Evolutionary conservation across 1,140 invertebrate genomes (phyloP), one percentile per base, ranked within the genome.

Genomic region (Sitodiplosis mosellana): DNA sequence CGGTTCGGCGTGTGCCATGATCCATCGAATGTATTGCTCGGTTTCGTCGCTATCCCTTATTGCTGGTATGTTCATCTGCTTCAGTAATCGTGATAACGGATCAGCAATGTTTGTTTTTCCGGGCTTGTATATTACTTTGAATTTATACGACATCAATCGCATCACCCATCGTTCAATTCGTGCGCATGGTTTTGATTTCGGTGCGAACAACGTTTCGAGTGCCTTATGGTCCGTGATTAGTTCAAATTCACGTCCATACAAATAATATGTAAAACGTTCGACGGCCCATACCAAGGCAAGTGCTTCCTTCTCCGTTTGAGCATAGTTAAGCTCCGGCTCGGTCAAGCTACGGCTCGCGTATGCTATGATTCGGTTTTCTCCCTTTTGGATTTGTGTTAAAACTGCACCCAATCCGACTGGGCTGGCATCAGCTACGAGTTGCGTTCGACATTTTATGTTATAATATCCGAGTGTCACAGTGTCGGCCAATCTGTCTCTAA

Each of bases 251-350:
- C n/a, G n/a, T n/a, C n/a, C n/a, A n/a, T n/a, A n/a, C n/a, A n/a
- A n/a, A n/a, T n/a, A n/a, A n/a, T n/a, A n/a, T n/a, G n/a, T n/a
- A n/a, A n/a, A n/a, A n/a, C n/a, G n/a, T n/a, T n/a, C n/a, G n/a
- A n/a, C n/a, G n/a, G n/a, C n/a, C n/a, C 60, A 63, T 10, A 60
- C 55, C 33, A 57, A 37, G 18, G 51, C 55, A 0, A 65, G 48
- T 37, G 51, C 54, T 52, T 68, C 63, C 44, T 59, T 56, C 49
- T 69, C 61, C 2, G 56, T 64, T 48, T 67, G 60, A 5, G 53
- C 63, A 49, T 66, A 68, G 20, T 57, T 45, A 49, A 51, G 54
- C 55, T 69, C 60, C 15, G 54, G 51, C n/a, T 52, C 48, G 11
- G 60, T 54, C 33, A 66, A 49, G 15, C 55, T 58, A 52, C 59